Evolutionary conservation across 2,113 vertebrate genomes (phyloP), one percentile per base, ranked within the genome.

Genomic region (Pelusios castaneus): DNA sequence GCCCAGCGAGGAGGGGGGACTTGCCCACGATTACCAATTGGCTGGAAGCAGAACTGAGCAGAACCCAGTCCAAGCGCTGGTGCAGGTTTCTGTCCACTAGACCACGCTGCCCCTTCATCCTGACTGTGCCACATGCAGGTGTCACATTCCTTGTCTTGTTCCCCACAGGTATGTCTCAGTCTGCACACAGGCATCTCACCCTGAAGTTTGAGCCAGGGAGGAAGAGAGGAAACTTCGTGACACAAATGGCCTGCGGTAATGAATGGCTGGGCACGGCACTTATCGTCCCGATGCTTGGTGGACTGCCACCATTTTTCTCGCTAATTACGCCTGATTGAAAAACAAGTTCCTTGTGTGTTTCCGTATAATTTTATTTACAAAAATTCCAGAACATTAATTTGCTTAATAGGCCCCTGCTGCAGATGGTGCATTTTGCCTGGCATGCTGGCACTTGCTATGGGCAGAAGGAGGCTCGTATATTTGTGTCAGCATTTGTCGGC

Each of bases 371-470:
- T 95, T 95, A 94, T 95, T 96, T 88, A 80, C 7, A 49, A 93
- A 94, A 94, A 92, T 22, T 92, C 93, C 86, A 75, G 55, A 91
- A 78, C 96, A 98, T 97, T 97, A 97, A 98, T 98, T 98, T 98
- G 60, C 87, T 97, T 98, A 97, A 97, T 95, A 96, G 85, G 70
- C 70, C 84, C 79, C 95, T 96, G 94, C 93, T 89, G 81, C 89
- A 91, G 94, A 89, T 94, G 96, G 93, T 96, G 82, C 34, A 76
- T 98, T 97, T 96, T 97, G 56, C 91, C 89, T 84, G 80, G 95
- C 85, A 76, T 91, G 29, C 89, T 98, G 97, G 97, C 97, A 96
- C 90, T 12, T 87, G 87, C 11, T 86, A 56, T 84, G 95, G 89
- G 90, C 95, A 94, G 91, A 88, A 97, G 87, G 83, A n/a, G 31